A percentile compares a stretch with the other conserved stretches of the same genome.
Conservation (phyloP, 2,797 vertebrate species). For the Sparus aurata region DNA sequence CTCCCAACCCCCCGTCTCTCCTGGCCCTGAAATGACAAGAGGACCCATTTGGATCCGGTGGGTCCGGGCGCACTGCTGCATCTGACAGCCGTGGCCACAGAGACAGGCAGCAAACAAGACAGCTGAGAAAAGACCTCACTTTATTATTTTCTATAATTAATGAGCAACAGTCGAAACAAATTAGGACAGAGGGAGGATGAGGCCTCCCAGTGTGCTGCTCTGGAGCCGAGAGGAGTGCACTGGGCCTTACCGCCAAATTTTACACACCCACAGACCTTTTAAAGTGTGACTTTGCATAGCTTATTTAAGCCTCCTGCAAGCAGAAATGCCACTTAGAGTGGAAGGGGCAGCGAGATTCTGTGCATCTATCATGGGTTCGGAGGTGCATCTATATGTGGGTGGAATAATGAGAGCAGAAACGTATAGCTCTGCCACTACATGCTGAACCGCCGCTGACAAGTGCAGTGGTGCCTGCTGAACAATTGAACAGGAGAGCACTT, state of each 20-base stretch:
- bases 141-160: slow-evolving; percentile 90
- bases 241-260: slow-evolving; percentile 69
- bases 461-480: slow-evolving; percentile 69
- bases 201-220: slow-evolving; percentile 71
- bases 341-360: slow-evolving; percentile 44
- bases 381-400: slow-evolving; percentile 74
- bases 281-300: slow-evolving; percentile 78
- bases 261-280: slow-evolving; percentile 83
- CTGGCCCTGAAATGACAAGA: slow-evolving; percentile 52
- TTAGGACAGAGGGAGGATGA: slow-evolving; percentile 80
- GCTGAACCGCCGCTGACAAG: slow-evolving; percentile 68
- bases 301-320: slow-evolving; percentile 77
- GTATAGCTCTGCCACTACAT: slow-evolving; percentile 66
- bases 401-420: slow-evolving; percentile 74
- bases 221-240: slow-evolving; percentile 59
- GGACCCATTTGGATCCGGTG: slow-evolving; percentile 58
- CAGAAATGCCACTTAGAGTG: slow-evolving; percentile 78
- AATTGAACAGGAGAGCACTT: slow-evolving; percentile 74
- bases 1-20: slow-evolving; percentile 20
- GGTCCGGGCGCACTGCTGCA: slow-evolving; percentile 62
- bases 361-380: slow-evolving; percentile 55
- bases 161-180: slow-evolving; percentile 83
- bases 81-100: slow-evolving; percentile 74
- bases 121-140: slow-evolving; percentile 85
- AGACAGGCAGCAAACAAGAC: slow-evolving; percentile 82